These are phyloP conservation scores for Marisa cornuarietis DNA, from an alignment of 1,140 invertebrate species.

Conservation along the genomic window DNA sequence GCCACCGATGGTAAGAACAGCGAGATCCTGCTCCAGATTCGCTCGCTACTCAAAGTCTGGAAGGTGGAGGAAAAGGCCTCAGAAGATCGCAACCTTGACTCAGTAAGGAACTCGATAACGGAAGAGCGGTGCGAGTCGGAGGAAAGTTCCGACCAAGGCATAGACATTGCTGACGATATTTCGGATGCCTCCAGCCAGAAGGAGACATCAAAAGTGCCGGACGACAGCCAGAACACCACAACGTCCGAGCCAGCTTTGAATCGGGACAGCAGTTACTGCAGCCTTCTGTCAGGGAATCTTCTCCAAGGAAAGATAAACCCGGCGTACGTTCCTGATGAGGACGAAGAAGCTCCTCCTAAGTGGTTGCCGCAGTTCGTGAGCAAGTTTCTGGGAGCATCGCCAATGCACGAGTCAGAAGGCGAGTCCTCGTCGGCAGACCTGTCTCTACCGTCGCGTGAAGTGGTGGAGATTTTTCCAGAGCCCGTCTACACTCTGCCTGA, in stretches of 20 bases:
- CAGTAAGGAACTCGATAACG: slow-evolving; percentile 2
- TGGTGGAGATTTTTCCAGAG: too few species aligned
- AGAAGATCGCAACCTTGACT: neutral
- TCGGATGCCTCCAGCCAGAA: slow-evolving; percentile 20
- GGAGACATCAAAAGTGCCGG: neutral
- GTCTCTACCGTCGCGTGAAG: too few species aligned
- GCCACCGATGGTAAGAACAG: slow-evolving; percentile 3
- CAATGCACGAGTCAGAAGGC: neutral
- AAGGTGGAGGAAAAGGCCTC: slow-evolving; percentile 11
- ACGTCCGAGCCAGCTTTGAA: neutral
- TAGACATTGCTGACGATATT: slow-evolving; percentile 22
- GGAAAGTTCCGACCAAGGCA: slow-evolving; percentile 29
- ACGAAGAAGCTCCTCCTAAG: slow-evolving; percentile 17
- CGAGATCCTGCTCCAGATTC: slow-evolving; percentile 20
- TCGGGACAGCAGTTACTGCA: slow-evolving; percentile 6
- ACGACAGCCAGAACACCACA: neutral
- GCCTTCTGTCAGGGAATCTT: slow-evolving; percentile 6
- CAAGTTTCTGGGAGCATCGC: neutral
- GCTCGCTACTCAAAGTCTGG: slow-evolving; percentile 9
- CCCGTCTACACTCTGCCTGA: too few species aligned
- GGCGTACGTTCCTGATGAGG: slow-evolving; percentile 20
- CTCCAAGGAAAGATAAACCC: slow-evolving; percentile 18
- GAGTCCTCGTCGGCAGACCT: too few species aligned
- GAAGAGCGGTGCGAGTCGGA: slow-evolving; percentile 17
- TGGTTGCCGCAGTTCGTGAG: slow-evolving; percentile 19